Percentiles rank a stretch among this genome's conserved stretches.
These are phyloP conservation scores for Damaliscus lunatus DNA, from an alignment of 2,113 vertebrate genomes.

Conservation along the genomic window DNA sequence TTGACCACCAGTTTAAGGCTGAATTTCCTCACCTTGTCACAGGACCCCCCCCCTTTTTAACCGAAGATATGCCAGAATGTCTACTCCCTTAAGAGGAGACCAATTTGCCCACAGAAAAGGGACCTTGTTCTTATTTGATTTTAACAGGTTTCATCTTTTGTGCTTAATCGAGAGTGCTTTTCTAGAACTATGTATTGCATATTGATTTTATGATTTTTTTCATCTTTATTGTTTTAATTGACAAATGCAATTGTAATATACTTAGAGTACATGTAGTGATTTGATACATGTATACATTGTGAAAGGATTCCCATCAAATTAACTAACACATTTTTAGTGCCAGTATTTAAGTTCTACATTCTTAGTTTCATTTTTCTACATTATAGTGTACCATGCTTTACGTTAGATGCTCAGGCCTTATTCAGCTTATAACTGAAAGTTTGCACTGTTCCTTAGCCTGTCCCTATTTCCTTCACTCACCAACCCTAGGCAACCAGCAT, in stretches of 20 bases:
- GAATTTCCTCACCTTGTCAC: background rate
- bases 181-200: background rate
- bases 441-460: background rate
- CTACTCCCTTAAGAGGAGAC: background rate
- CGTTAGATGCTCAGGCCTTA: background rate
- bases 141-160: background rate
- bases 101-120: background rate
- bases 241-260: background rate
- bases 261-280: background rate
- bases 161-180: background rate
- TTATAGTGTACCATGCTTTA: background rate
- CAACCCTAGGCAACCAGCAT: background rate
- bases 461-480: background rate
- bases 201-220: background rate
- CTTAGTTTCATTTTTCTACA: background rate
- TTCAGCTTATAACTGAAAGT: background rate
- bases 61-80: background rate
- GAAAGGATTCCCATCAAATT: background rate
- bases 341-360: background rate
- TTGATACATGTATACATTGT: background rate
- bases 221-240: background rate
- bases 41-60: background rate
- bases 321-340: background rate
- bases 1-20: background rate
- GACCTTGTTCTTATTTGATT: background rate